Conservation (phyloP, 2,113 vertebrate species). For the Phyllopteryx taeniolatus region DNA sequence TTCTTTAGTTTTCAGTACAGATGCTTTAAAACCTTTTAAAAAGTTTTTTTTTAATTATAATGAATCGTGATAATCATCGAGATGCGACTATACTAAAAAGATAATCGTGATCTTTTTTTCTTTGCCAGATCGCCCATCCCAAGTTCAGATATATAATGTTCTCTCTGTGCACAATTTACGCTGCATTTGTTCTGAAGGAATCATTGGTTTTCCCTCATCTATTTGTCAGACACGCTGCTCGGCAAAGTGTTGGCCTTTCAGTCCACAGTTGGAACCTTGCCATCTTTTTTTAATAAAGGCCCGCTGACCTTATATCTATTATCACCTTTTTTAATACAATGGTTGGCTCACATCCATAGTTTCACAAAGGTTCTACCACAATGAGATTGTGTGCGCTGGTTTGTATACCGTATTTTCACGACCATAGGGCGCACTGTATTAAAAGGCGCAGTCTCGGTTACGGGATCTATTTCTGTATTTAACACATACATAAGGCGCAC, state of each 20-base stretch:
- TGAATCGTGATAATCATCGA: too few relatives aligned
- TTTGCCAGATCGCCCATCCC: too few relatives aligned
- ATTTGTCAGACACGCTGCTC: conserved; percentile 19
- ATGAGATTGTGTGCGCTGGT: conserved; percentile 14
- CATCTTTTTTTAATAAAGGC: conserved; percentile 16
- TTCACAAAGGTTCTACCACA: conserved; percentile 28
- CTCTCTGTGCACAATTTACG: background rate
- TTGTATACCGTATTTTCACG: background rate
- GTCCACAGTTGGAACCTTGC: conserved; percentile 35
- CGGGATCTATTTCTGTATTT: too few relatives aligned
- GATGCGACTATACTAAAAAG: too few relatives aligned
- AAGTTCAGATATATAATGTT: background rate
- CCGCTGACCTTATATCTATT: conserved; percentile 32
- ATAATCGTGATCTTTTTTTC: too few relatives aligned
- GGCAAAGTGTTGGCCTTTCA: conserved; percentile 32
- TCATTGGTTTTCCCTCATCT: background rate
- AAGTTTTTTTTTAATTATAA: too few relatives aligned
- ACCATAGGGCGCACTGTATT: too few relatives aligned
- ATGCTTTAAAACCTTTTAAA: background rate
- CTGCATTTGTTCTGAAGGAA: background rate
- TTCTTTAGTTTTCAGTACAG: too few relatives aligned
- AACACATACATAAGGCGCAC: too few relatives aligned
- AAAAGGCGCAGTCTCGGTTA: too few relatives aligned
- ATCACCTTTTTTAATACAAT: conserved; percentile 23
- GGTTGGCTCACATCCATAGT: conserved; percentile 28